phyloP scores from a whole-genome alignment of 2,797 vertebrate species.

The Notoglanidium macrostoma region DNA sequence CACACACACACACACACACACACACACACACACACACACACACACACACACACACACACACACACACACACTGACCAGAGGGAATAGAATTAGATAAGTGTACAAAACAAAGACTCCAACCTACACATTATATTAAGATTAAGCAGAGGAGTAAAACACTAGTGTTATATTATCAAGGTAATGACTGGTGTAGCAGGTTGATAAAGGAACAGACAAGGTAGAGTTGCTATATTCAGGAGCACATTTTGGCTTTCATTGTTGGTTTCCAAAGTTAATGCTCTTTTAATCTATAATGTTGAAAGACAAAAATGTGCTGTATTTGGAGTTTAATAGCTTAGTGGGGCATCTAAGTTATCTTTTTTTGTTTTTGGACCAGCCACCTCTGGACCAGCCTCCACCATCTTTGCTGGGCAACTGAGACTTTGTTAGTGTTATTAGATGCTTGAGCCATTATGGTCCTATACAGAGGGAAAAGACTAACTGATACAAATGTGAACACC shows the following conservation, averaged over 20 bases:
- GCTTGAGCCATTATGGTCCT: background rate
- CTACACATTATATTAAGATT: slow-evolving; percentile 44
- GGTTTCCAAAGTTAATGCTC: background rate
- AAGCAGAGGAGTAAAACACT: slow-evolving; percentile 39
- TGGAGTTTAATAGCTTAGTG: background rate
- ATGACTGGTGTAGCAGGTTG: slow-evolving; percentile 36
- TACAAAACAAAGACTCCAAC: slow-evolving; percentile 26
- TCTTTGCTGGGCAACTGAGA: background rate
- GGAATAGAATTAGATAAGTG: slow-evolving; percentile 35
- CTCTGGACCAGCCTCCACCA: background rate
- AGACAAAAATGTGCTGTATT: background rate
- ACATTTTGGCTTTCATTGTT: slow-evolving; percentile 1
- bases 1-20: too few species aligned
- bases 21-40: too few species aligned
- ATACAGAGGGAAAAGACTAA: background rate
- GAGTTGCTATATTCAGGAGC: slow-evolving; percentile 1
- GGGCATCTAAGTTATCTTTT: background rate
- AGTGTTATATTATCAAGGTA: slow-evolving; percentile 33
- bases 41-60: too few species aligned
- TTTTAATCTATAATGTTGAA: background rate
- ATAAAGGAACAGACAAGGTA: background rate
- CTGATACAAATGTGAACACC: background rate
- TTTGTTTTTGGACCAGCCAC: background rate
- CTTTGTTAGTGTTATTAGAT: background rate
- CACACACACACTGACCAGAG: background rate